Evolutionary conservation across 2,113 vertebrate genomes (phyloP).

Genomic region (Callipepla californica): DNA sequence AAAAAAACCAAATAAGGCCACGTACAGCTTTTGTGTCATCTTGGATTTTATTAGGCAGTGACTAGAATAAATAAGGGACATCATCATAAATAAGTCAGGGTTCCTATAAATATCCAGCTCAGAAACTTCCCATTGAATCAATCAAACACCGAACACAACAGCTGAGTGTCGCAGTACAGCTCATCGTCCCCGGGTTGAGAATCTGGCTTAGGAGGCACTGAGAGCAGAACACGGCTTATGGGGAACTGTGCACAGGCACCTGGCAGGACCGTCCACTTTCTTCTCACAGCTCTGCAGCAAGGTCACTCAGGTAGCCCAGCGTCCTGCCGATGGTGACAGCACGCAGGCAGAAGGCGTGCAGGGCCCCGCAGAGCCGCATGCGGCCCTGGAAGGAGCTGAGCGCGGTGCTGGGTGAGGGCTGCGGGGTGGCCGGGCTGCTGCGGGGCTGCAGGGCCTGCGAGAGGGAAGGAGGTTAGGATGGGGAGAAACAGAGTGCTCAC

Average conservation of each 20-base stretch:
- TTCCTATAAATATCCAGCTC: constrained; percentile 23
- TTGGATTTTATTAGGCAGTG: constrained; percentile 54
- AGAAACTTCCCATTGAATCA: constrained; percentile 3
- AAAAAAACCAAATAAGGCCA: neutral
- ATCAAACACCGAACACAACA: neutral
- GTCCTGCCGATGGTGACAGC: constrained; percentile 84
- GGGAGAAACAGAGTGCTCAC: too few relatives aligned
- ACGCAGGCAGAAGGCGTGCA: constrained; percentile 83
- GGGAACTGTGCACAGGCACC: neutral
- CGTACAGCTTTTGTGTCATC: neutral
- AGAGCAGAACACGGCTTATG: neutral
- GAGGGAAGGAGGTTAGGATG: neutral
- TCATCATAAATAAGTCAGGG: constrained; percentile 65
- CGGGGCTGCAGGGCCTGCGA: constrained; percentile 59
- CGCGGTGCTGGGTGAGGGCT: rapidly evolving
- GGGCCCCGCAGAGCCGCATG: constrained; percentile 77
- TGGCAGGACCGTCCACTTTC: rapidly evolving
- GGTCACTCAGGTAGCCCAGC: constrained; percentile 78
- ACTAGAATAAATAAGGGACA: constrained; percentile 67
- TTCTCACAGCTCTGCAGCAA: neutral
- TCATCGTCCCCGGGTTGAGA: neutral
- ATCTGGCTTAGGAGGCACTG: neutral
- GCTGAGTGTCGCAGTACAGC: neutral
- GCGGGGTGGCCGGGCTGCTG: rapidly evolving
- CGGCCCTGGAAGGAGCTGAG: constrained; percentile 54